Base-by-base conservation (phyloP, 2,888 invertebrate genomes). In the Aspidiotus destructor region DNA sequence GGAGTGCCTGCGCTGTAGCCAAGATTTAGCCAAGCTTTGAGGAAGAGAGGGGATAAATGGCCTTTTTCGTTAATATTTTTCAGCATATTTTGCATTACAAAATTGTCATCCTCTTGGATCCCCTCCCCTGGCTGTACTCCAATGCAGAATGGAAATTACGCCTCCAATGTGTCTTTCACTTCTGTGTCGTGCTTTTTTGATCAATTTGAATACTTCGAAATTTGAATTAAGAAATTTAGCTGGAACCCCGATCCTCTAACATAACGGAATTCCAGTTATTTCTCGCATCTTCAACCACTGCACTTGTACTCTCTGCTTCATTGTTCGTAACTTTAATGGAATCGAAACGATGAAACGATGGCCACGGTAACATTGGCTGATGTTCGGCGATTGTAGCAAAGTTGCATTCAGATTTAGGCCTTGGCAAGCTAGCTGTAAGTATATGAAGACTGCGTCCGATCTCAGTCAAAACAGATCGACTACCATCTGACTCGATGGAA, bases 321-420 rank as follows among this genome's bases (percentile, higher is more conserved):
- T 57, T 17, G 54, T 54, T 42, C 28, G 44, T 13, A 61, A 41
- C 42, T 55, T 61, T 61, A 11, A 61, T 61, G 42, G 68, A 54
- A 41, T 68, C 68, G 9, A 54, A 61, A 41, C 54, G 53, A 54
- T 68, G 68, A 53, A 69, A 69, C 41, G 69, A 60, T n/a, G 63
- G 48, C 63, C 69, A 60, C 8, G 62, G 55, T 41, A 54, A 53
- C 16, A 64, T 64, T 8, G 64, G 64, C 16, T 68, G 68, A 17
- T 61, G 68, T 41, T 68, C 68, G 13, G 55, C 48, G 13, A 84
- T 81, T 75, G 80, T 81, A 55, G 85, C 82, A 79, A 89, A 88
- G 80, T 89, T 89, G 80, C 86, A 88, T 78, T 90, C 89, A 71
- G 89, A 89, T 79, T 89, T 88, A 75, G 90, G 89, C 74, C 89